These are phyloP conservation scores for Otis tarda DNA, from an alignment of 2,113 vertebrate genomes.

Conservation along the genomic window DNA sequence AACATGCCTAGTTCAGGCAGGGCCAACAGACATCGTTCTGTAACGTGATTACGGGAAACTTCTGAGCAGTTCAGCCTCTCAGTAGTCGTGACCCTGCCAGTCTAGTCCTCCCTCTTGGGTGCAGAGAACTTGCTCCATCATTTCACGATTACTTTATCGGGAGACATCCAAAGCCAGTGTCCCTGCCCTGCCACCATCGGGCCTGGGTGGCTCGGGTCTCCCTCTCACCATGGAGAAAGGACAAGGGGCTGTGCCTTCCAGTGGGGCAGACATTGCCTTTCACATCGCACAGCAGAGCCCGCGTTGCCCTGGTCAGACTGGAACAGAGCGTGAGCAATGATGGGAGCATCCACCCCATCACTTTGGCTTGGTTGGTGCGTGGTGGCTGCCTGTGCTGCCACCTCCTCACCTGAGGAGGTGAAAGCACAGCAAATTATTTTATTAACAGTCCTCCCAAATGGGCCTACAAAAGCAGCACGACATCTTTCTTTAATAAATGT, in stretches of 20 bases:
- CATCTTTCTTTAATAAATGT: conserved; percentile 31
- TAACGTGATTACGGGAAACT: neutral
- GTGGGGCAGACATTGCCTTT: neutral
- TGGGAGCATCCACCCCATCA: neutral
- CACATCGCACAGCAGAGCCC: neutral
- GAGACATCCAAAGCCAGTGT: neutral
- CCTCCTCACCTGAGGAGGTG: neutral
- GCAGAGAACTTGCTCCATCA: neutral
- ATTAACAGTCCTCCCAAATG: neutral
- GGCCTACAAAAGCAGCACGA: neutral
- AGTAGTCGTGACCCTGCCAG: neutral
- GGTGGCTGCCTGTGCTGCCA: neutral
- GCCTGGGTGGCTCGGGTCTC: neutral
- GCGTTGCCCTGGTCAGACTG: neutral
- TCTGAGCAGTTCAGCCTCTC: neutral
- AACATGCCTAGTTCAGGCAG: neutral
- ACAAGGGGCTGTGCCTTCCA: neutral
- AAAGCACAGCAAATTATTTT: neutral
- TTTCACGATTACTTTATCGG: neutral
- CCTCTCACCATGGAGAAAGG: fast-evolving
- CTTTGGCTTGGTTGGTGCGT: neutral
- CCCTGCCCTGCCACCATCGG: fast-evolving
- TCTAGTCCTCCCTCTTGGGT: neutral
- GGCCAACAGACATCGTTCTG: neutral
- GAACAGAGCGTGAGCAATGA: fast-evolving